Base-by-base conservation (phyloP, 2,113 vertebrate genomes). In the Aptenodytes forsteri region DNA sequence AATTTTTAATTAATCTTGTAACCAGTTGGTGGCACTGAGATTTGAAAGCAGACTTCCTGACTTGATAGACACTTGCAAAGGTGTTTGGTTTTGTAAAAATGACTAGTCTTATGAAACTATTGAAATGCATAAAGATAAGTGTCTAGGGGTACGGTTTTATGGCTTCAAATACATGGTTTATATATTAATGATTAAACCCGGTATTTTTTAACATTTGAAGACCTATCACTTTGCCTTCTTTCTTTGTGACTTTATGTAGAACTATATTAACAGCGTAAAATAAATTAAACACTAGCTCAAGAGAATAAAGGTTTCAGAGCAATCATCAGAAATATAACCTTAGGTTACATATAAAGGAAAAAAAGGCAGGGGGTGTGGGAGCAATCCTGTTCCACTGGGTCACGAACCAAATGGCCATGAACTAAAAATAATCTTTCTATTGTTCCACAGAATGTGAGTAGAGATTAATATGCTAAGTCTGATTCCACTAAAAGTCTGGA, bases 401-500 rank as follows among this genome's bases (percentile, higher is more conserved):
- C 90, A 88, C 0, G 1, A 95, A 94, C 64, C 58, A 94, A 97
- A 94, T 83, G 90, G 49, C 90, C 90, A 25, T 93, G 96, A 96
- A 94, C 92, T 95, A 96, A 97, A 97, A 96, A 97, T 96, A 97
- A 92, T 76, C 93, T 93, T 91, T 52, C 92, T 88, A 93, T 97
- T 97, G 96, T 97, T 95, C 58, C 75, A 62, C 46, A 88, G 85
- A 94, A 85, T 59, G 47, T 73, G 62, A 88, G 54, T 77, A 93
- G 90, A 97, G 95, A 92, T 92, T 95, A 97, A 97, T 86, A 91
- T 87, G 87, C 70, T 91, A 89, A 84, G 84, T 97, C 87, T 69
- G 79, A 91, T 95, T 88, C 27, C 54, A 62, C n/a, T 88, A 30
- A 55, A 94, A 90, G 70, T 94, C 66, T 5, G 7, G 27, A 65